Conservation (phyloP, 2,113 vertebrate genomes). For the Osmerus mordax region DNA sequence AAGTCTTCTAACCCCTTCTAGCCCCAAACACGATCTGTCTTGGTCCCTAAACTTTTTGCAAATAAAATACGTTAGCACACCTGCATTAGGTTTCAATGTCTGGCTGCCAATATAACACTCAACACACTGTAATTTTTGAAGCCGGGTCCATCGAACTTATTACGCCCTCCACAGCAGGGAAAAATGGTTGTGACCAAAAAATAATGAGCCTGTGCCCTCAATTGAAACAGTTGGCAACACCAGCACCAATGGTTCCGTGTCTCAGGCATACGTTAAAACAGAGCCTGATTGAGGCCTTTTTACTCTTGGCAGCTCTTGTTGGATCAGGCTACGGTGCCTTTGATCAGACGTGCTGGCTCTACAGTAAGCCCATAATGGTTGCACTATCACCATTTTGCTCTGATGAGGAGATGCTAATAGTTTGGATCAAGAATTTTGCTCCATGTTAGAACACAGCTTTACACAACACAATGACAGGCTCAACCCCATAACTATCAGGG, state of each 20-base stretch:
- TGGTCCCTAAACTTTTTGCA: too few relatives aligned
- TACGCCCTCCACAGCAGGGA: too few relatives aligned
- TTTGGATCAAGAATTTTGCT: conserved; percentile 55
- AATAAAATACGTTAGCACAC: too few relatives aligned
- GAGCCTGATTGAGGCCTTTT: conserved; percentile 22
- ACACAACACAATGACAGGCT: conserved; percentile 8
- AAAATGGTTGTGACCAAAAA: not conserved
- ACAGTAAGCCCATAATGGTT: conserved; percentile 41
- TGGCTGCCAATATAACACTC: too few relatives aligned
- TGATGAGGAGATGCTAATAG: conserved; percentile 56
- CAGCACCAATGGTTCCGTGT: too few relatives aligned
- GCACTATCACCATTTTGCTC: conserved; percentile 43
- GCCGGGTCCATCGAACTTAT: not conserved
- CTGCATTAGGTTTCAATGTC: too few relatives aligned
- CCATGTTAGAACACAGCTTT: conserved; percentile 29
- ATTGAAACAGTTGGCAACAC: too few relatives aligned
- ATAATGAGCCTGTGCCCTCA: not conserved
- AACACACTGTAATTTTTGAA: not conserved
- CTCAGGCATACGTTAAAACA: not conserved
- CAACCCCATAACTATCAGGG: too few relatives aligned
- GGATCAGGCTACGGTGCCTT: conserved; percentile 37
- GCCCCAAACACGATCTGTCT: too few relatives aligned
- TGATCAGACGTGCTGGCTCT: conserved; percentile 45
- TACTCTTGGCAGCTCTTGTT: conserved; percentile 23
- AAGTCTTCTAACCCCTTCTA: too few relatives aligned